Conservation (phyloP, 1,140 invertebrate genomes). For the Eurosta solidaginis region DNA sequence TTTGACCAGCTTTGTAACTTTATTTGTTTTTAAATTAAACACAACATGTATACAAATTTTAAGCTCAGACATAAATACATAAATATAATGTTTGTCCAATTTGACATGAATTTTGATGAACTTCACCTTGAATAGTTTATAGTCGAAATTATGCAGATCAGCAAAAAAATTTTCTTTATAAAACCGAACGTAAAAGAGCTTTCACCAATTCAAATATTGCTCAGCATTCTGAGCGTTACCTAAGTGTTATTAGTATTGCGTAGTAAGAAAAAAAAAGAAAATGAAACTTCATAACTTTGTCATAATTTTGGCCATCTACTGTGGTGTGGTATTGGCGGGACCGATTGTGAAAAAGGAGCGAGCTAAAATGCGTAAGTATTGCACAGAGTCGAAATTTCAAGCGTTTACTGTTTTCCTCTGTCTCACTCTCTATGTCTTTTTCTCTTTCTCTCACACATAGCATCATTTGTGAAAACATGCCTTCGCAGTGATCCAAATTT, state of each 20-base stretch:
- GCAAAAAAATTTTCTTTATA: background rate
- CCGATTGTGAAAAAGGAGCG: slow-evolving; percentile 26
- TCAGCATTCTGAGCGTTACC: background rate
- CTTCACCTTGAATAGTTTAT: background rate
- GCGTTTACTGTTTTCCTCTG: background rate
- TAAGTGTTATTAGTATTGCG: background rate
- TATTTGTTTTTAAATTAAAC: too few relatives aligned
- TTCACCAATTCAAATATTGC: background rate
- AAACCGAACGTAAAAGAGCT: background rate
- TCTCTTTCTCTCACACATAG: slow-evolving; percentile 59
- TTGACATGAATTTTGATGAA: too few relatives aligned
- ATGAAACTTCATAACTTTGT: background rate
- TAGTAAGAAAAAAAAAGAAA: background rate
- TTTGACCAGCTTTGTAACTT: too few relatives aligned
- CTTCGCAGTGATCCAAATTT: slow-evolving; percentile 67
- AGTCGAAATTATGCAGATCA: background rate
- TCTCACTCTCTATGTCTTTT: background rate
- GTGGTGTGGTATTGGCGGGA: background rate
- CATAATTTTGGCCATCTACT: background rate
- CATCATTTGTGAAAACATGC: slow-evolving; percentile 69
- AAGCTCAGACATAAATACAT: too few relatives aligned
- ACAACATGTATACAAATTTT: too few relatives aligned
- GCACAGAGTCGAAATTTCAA: too few relatives aligned
- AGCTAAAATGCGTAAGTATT: slow-evolving; percentile 45
- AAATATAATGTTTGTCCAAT: too few relatives aligned